A percentile compares a stretch with the other conserved stretches of the same genome.
Evolutionary conservation across 2,113 vertebrate genomes (phyloP).

Genomic region (Ptychochromis oligacanthus): DNA sequence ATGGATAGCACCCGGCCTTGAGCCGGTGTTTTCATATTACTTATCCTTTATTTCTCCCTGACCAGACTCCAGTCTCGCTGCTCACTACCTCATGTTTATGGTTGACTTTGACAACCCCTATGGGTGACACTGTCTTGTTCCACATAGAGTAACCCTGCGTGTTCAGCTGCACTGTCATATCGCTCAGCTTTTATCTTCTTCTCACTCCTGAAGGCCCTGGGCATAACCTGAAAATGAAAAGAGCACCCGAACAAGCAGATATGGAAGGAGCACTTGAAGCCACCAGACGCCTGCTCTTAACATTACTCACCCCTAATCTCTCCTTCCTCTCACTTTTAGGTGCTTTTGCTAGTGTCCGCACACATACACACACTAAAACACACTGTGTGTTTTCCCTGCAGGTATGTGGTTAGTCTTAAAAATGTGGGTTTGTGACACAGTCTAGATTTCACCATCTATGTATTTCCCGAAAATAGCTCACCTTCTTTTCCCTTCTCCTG

Average conservation of each 20-base stretch:
- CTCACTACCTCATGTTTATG: slow-evolving; percentile 36
- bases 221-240: slow-evolving; percentile 51
- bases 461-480: slow-evolving; percentile 18
- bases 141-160: slow-evolving; percentile 6
- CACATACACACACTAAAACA: slow-evolving; percentile 7
- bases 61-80: neutral
- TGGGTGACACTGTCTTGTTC: slow-evolving; percentile 30
- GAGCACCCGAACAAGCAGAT: slow-evolving; percentile 19
- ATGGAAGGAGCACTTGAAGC: slow-evolving; percentile 40
- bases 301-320: slow-evolving; percentile 48
- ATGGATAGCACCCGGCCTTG: slow-evolving; percentile 33
- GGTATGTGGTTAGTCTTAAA: slow-evolving; percentile 6
- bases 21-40: slow-evolving; percentile 49
- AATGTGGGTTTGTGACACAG: slow-evolving; percentile 46
- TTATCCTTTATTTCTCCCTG: slow-evolving; percentile 38
- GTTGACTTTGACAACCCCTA: slow-evolving; percentile 18
- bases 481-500: neutral
- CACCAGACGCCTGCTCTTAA: slow-evolving; percentile 43
- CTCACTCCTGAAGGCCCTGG: slow-evolving; percentile 10
- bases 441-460: slow-evolving; percentile 20
- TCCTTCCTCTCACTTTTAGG: slow-evolving; percentile 31
- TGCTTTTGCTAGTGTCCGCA: neutral
- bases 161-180: slow-evolving; percentile 13
- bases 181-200: slow-evolving; percentile 38
- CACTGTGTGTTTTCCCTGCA: neutral